phyloP scores from a whole-genome alignment of 2,113 vertebrate genomes.

The Ellobius talpinus region DNA sequence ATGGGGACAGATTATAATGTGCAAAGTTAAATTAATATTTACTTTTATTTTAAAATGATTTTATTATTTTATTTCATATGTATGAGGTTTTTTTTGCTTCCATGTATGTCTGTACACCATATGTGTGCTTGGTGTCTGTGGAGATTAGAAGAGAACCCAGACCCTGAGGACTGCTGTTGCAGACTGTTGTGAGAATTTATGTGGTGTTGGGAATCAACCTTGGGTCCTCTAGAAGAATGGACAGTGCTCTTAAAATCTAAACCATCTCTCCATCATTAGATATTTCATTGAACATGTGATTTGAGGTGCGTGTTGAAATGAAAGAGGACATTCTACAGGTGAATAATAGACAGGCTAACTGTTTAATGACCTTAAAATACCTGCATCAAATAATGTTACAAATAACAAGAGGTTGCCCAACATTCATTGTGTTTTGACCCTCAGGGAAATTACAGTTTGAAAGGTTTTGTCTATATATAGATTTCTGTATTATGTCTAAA shows the following conservation, averaged over 20 bases:
- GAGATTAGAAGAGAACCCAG: not conserved
- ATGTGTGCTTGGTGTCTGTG: too few relatives aligned
- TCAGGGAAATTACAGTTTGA: constrained; percentile 79
- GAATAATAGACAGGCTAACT: constrained; percentile 80
- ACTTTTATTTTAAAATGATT: not conserved
- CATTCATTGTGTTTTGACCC: constrained; percentile 72
- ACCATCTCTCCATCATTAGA: not conserved
- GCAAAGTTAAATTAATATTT: constrained; percentile 83
- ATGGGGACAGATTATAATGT: constrained; percentile 69
- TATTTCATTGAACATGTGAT: constrained; percentile 85
- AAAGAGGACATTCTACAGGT: constrained; percentile 80
- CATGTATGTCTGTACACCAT: not conserved
- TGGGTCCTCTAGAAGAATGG: not conserved
- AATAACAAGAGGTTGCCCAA: constrained; percentile 78
- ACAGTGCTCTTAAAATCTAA: not conserved
- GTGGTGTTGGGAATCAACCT: not conserved
- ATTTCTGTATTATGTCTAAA: constrained; percentile 64
- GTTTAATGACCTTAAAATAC: constrained; percentile 83
- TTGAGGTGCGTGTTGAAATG: constrained; percentile 75
- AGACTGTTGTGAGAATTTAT: not conserved
- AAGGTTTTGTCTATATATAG: constrained; percentile 72
- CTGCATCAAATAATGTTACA: constrained; percentile 80
- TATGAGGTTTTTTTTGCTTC: not conserved
- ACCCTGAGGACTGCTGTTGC: not conserved
- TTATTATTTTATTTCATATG: not conserved